phyloP scores from a whole-genome alignment of 2,113 vertebrate species.

The Heterocephalus glaber region DNA sequence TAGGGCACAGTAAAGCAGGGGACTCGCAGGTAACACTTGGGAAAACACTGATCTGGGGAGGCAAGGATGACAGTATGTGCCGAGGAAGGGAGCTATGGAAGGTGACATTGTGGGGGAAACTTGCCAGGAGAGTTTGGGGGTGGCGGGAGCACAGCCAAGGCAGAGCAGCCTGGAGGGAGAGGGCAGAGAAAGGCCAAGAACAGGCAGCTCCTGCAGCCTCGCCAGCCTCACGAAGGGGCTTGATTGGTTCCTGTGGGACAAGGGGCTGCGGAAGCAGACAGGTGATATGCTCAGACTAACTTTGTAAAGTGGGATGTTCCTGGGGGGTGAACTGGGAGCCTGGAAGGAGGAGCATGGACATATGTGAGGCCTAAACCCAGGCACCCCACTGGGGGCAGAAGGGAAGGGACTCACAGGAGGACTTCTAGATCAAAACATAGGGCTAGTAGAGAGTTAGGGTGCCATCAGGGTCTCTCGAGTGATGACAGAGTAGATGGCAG shows the following conservation, averaged over 20 bases:
- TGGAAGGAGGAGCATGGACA: neutral
- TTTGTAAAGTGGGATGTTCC: neutral
- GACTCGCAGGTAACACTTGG: neutral
- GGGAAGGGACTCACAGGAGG: fast-evolving
- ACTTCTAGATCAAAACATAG: too few species aligned
- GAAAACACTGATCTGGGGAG: neutral
- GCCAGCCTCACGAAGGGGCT: fast-evolving
- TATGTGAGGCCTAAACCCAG: neutral
- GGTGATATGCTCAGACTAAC: neutral
- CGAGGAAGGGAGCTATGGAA: neutral
- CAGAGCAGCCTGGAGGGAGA: neutral
- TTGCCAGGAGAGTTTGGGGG: neutral
- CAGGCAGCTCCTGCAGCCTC: neutral
- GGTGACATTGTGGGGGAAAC: neutral
- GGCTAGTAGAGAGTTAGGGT: neutral
- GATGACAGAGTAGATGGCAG: neutral
- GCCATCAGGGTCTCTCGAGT: neutral
- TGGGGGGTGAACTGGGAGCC: neutral
- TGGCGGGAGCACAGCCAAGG: neutral
- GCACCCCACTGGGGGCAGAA: neutral
- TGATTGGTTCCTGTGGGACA: neutral
- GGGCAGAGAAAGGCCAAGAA: neutral
- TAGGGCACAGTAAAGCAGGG: neutral
- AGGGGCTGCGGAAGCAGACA: neutral
- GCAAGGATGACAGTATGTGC: neutral